Conservation (phyloP, 2,888 invertebrate genomes). For the Agonopterix alstromeriana region DNA sequence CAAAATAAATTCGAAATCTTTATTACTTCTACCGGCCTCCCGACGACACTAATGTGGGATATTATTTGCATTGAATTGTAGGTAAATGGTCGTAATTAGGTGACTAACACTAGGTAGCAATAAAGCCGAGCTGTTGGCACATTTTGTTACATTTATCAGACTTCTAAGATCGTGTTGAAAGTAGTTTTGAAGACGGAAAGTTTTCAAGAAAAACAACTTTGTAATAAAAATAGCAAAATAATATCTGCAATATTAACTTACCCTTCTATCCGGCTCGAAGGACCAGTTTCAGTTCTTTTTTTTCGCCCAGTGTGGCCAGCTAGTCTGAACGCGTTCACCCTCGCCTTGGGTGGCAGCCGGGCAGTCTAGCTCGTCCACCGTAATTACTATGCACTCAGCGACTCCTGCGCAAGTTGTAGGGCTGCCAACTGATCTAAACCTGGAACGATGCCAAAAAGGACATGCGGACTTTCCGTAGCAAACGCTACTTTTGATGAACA, state of each 20-base stretch:
- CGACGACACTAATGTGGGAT: background rate
- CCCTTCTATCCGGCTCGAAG: constrained; percentile 14
- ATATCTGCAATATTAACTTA: too few species aligned
- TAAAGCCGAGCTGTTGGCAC: background rate
- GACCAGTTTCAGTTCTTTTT: constrained; percentile 27
- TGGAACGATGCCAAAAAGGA: too few species aligned
- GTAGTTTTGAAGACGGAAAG: background rate
- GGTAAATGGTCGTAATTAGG: background rate
- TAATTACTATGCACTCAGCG: constrained; percentile 19
- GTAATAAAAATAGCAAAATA: background rate
- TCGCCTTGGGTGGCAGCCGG: constrained; percentile 44
- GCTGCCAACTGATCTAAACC: too few species aligned
- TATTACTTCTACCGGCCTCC: background rate
- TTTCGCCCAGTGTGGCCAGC: constrained; percentile 5
- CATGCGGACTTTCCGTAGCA: too few species aligned
- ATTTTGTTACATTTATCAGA: background rate
- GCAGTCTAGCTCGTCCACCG: constrained; percentile 40
- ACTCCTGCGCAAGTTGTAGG: constrained; percentile 9
- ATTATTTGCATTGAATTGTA: constrained; percentile 6
- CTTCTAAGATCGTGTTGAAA: background rate
- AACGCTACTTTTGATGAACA: too few species aligned
- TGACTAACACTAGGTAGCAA: background rate
- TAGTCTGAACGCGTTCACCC: constrained; percentile 10
- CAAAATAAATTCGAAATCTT: constrained; percentile 13
- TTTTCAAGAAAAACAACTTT: background rate